Evolutionary conservation across 2,888 invertebrate genomes (phyloP).

Genomic region (Amblyjoppa fuscipennis): DNA sequence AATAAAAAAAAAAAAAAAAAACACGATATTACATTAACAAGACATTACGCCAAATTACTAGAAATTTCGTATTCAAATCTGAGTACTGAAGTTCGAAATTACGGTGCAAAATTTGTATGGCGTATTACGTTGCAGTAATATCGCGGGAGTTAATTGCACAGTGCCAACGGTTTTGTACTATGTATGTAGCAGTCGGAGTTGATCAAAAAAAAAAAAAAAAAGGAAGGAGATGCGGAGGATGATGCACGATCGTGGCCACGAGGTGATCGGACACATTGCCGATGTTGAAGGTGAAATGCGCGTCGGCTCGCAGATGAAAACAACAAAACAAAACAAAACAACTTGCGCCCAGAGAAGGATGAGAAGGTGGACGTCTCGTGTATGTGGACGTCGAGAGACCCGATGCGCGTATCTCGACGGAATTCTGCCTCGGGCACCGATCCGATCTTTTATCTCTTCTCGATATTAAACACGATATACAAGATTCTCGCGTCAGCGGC

Average conservation of each 20-base stretch:
- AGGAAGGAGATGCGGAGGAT: slow-evolving; percentile 58
- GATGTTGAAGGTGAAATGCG: slow-evolving; percentile 33
- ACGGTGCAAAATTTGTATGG: background rate
- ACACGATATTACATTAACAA: too few species aligned
- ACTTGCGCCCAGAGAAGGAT: slow-evolving; percentile 5
- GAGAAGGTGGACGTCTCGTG: slow-evolving; percentile 40
- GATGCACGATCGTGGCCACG: slow-evolving; percentile 69
- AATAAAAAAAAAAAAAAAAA: too few species aligned
- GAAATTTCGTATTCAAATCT: too few species aligned
- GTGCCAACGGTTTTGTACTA: background rate
- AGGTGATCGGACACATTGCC: slow-evolving; percentile 37
- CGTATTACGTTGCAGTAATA: background rate
- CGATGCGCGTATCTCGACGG: slow-evolving; percentile 45
- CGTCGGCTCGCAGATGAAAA: background rate
- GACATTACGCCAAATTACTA: too few species aligned
- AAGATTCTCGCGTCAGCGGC: slow-evolving; percentile 29
- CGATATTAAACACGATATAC: slow-evolving; percentile 45
- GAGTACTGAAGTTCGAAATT: background rate
- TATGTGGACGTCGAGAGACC: slow-evolving; percentile 17
- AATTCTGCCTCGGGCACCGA: slow-evolving; percentile 29
- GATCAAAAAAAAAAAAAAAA: background rate
- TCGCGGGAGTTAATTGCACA: background rate
- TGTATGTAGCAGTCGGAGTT: background rate
- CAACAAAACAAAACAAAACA: background rate
- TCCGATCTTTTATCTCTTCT: slow-evolving; percentile 35